Conservation (phyloP, 2,797 vertebrate genomes). For the Intellagama lesueurii region DNA sequence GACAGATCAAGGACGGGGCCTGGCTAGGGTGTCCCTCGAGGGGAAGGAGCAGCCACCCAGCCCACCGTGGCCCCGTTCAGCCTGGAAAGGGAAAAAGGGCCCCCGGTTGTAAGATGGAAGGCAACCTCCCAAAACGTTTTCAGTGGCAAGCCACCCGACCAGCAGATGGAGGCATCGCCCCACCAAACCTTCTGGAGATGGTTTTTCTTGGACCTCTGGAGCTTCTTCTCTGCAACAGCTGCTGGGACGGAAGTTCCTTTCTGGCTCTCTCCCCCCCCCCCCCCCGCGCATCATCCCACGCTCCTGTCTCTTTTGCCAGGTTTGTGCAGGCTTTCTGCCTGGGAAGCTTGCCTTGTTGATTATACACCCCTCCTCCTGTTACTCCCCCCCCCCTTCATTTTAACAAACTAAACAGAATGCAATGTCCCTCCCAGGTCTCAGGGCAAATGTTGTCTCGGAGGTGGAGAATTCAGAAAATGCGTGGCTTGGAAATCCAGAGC, state of each 20-base stretch:
- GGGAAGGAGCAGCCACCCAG: too few species aligned
- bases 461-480: background rate
- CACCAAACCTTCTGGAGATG: rapidly evolving
- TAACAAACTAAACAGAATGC: background rate
- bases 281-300: background rate
- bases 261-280: rapidly evolving
- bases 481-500: too few species aligned
- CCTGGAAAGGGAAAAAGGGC: too few species aligned
- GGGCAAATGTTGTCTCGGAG: background rate
- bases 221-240: background rate
- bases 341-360: background rate
- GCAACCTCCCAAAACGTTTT: background rate
- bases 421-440: background rate
- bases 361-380: background rate
- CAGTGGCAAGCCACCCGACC: background rate
- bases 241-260: background rate
- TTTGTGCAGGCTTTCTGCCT: background rate
- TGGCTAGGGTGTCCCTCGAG: too few species aligned
- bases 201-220: slow-evolving; percentile 21
- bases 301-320: rapidly evolving
- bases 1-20: too few species aligned
- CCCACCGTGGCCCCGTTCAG: too few species aligned
- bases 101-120: background rate
- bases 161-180: slow-evolving; percentile 61
- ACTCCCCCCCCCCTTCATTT: background rate